These are phyloP conservation scores for Brevimyrus niger DNA, from an alignment of 2,113 vertebrate species.

Conservation along the genomic window DNA sequence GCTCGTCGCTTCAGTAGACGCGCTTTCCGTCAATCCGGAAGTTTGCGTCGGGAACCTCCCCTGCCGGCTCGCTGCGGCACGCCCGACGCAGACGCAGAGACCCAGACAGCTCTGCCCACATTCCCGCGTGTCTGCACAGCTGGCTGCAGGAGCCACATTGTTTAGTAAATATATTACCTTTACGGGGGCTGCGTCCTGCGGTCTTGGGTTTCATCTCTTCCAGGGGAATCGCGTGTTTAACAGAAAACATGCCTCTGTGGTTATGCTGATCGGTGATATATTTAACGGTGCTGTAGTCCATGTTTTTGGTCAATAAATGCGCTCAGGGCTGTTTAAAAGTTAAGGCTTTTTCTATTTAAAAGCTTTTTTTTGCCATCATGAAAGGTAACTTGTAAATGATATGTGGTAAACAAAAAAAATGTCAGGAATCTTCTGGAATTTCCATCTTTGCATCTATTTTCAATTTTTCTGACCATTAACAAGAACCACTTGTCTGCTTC, in stretches of 20 bases:
- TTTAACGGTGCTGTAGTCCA: conserved; percentile 35
- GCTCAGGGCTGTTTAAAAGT: not conserved
- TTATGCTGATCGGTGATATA: conserved; percentile 53
- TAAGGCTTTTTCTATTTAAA: not conserved
- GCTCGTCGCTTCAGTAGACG: not conserved
- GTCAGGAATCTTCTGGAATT: not conserved
- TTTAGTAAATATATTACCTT: conserved; percentile 48
- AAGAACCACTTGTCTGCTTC: not conserved
- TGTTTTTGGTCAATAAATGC: conserved; percentile 15
- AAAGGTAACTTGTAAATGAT: not conserved
- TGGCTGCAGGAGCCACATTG: conserved; percentile 34
- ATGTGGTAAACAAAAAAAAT: not conserved
- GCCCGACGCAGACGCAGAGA: conserved; percentile 41
- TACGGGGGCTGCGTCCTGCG: conserved; percentile 49
- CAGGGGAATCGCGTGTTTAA: conserved; percentile 47
- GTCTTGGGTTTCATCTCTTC: conserved; percentile 58
- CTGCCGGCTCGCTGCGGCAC: conserved; percentile 17
- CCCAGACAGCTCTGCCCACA: conserved; percentile 32
- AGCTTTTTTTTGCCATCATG: not conserved
- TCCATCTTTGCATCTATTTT: conserved; percentile 3
- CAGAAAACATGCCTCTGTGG: conserved; percentile 56
- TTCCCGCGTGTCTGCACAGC: not conserved
- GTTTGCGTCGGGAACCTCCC: conserved; percentile 22
- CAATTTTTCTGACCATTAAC: not conserved
- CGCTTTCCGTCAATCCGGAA: not conserved